Evolutionary conservation across 2,113 vertebrate genomes (phyloP).

Genomic region (Taurulus bubalis): DNA sequence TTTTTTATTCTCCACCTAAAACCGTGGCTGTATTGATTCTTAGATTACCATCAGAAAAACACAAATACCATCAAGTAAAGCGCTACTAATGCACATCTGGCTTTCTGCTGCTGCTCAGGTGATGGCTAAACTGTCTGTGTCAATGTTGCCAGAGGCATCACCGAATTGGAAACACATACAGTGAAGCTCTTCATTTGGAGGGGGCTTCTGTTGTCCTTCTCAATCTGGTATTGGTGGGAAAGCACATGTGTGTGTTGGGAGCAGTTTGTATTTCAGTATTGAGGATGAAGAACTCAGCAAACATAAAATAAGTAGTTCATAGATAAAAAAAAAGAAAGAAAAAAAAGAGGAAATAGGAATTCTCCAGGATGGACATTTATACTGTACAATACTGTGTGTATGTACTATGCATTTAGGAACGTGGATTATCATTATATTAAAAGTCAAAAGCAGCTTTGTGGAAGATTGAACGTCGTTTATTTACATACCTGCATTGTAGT

Average conservation of each 20-base stretch:
- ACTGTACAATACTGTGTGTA: not conserved
- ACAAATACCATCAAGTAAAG: conserved; percentile 43
- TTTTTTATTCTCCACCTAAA: conserved; percentile 33
- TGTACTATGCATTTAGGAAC: not conserved
- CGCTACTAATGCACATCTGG: conserved; percentile 43
- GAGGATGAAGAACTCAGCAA: conserved; percentile 14
- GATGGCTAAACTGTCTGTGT: conserved; percentile 38
- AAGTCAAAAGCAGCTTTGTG: not conserved
- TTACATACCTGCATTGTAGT: not conserved
- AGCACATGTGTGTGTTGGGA: not conserved
- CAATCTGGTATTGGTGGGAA: not conserved
- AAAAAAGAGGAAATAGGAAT: conserved; percentile 18
- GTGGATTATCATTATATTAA: not conserved
- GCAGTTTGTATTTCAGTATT: not conserved
- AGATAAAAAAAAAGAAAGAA: conserved; percentile 1
- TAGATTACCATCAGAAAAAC: conserved; percentile 69
- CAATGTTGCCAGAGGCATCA: conserved; percentile 57
- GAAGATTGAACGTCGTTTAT: not conserved
- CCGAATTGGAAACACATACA: conserved; percentile 35
- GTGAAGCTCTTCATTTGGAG: conserved; percentile 38
- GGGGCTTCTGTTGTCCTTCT: not conserved
- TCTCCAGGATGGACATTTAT: conserved; percentile 35
- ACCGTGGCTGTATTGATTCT: conserved; percentile 42
- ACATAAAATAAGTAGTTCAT: conserved; percentile 52
- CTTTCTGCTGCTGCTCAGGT: conserved; percentile 28